These are phyloP conservation scores for Nasonia giraulti DNA, from an alignment of 1,140 invertebrate genomes.

Conservation along the genomic window DNA sequence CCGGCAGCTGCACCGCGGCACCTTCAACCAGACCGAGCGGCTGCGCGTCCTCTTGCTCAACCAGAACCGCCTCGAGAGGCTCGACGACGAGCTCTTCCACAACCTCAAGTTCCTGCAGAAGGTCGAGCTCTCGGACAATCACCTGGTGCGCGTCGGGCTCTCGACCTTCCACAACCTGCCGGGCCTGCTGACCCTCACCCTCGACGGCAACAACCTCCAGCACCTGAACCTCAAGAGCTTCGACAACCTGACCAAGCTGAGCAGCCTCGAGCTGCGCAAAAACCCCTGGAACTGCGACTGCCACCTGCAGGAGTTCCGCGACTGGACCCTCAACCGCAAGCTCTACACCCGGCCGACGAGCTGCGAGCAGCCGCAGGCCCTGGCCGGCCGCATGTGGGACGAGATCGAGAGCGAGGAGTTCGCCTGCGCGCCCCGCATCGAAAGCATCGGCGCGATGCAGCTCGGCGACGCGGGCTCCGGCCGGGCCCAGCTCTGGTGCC, in stretches of 20 bases:
- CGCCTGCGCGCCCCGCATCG: slow-evolving; percentile 87
- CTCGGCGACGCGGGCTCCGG: slow-evolving; percentile 77
- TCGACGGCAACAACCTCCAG: slow-evolving; percentile 84
- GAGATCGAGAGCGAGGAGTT: slow-evolving; percentile 83
- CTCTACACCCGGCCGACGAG: slow-evolving; percentile 82
- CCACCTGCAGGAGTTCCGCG: slow-evolving; percentile 83
- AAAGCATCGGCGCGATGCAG: slow-evolving; percentile 73
- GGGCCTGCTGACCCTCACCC: slow-evolving; percentile 79
- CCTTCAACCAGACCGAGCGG: slow-evolving; percentile 81
- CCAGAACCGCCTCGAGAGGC: slow-evolving; percentile 81
- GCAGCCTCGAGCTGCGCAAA: slow-evolving; percentile 84
- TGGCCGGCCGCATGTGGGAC: slow-evolving; percentile 82
- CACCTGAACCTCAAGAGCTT: slow-evolving; percentile 78
- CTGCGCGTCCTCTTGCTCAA: slow-evolving; percentile 83
- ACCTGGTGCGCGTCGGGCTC: slow-evolving; percentile 80
- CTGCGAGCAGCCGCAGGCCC: slow-evolving; percentile 80
- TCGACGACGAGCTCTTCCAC: slow-evolving; percentile 86
- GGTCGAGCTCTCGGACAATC: slow-evolving; percentile 85
- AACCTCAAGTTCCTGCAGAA: slow-evolving; percentile 84
- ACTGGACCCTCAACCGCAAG: slow-evolving; percentile 83
- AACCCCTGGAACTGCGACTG: slow-evolving; percentile 95
- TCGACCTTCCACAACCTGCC: slow-evolving; percentile 83
- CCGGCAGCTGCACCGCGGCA: slow-evolving; percentile 79
- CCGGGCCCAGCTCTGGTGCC: slow-evolving; percentile 85
- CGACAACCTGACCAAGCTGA: slow-evolving; percentile 78